phyloP scores from a whole-genome alignment of 2,888 invertebrate genomes.

The Spilosoma lubricipeda region DNA sequence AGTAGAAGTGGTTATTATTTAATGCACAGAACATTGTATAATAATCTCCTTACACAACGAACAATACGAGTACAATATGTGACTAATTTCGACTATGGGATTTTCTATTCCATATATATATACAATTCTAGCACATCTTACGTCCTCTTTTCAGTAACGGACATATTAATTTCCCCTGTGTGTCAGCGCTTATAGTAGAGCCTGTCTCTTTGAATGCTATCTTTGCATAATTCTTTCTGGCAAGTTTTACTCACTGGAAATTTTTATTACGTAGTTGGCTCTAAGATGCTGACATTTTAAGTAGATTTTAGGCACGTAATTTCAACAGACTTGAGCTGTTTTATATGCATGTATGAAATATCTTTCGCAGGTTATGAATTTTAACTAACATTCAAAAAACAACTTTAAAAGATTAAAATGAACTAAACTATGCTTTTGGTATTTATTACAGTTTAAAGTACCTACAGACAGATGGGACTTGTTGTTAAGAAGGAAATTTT shows the following conservation, averaged over 20 bases:
- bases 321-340: background rate
- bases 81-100: background rate
- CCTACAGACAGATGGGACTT: background rate
- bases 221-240: conserved; percentile 49
- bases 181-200: conserved; percentile 56
- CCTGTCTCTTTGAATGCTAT: conserved; percentile 63
- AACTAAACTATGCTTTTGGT: background rate
- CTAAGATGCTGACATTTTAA: conserved; percentile 5
- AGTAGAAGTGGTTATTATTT: too few relatives aligned
- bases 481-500: background rate
- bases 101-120: conserved; percentile 15
- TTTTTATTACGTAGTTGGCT: conserved; percentile 28
- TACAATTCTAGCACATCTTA: conserved; percentile 25
- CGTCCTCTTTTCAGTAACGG: conserved; percentile 49
- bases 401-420: background rate
- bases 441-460: too few relatives aligned
- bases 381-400: background rate
- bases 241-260: conserved; percentile 33
- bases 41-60: background rate
- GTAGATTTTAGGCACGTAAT: conserved; percentile 10
- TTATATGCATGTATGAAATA: background rate
- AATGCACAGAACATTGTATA: background rate
- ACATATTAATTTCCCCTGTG: conserved; percentile 72
- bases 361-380: background rate
- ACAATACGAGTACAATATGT: background rate